Evolutionary conservation across 2,113 vertebrate genomes (phyloP).

Genomic region (Athene noctua): DNA sequence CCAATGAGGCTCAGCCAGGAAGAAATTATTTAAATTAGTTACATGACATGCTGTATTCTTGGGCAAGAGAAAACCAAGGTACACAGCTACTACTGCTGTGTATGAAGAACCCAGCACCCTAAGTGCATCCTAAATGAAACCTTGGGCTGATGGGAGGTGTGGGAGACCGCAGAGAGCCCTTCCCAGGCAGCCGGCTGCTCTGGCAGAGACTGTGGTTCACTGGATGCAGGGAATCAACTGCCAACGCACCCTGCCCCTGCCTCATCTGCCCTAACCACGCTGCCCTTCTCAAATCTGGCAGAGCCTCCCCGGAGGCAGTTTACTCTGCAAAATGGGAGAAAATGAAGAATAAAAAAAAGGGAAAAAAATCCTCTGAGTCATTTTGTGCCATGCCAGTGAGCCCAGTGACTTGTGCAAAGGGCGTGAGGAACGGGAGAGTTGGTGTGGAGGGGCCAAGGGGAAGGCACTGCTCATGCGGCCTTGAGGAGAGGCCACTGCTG

Average conservation of each 20-base stretch:
- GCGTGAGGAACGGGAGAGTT: neutral
- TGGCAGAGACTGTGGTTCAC: fast-evolving
- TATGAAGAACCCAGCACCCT: neutral
- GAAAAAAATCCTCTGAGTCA: neutral
- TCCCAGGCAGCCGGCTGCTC: neutral
- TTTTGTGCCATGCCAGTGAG: neutral
- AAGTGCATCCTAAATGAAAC: neutral
- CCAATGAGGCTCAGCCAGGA: neutral
- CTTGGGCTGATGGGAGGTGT: neutral
- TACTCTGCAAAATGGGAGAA: neutral
- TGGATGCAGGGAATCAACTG: neutral
- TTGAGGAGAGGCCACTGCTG: neutral
- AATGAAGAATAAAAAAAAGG: neutral
- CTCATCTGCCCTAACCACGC: fast-evolving
- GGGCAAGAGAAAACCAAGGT: neutral
- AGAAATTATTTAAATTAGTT: neutral
- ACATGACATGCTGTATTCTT: neutral
- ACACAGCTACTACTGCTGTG: neutral
- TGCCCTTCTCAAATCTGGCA: neutral
- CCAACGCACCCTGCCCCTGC: fast-evolving
- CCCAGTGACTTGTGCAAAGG: neutral
- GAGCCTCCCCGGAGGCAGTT: neutral
- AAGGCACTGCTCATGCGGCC: fast-evolving
- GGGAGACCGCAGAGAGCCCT: neutral
- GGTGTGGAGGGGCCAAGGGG: fast-evolving